Conservation (phyloP, 2,888 invertebrate species). For the Lepidocyrtinus sp. region DNA sequence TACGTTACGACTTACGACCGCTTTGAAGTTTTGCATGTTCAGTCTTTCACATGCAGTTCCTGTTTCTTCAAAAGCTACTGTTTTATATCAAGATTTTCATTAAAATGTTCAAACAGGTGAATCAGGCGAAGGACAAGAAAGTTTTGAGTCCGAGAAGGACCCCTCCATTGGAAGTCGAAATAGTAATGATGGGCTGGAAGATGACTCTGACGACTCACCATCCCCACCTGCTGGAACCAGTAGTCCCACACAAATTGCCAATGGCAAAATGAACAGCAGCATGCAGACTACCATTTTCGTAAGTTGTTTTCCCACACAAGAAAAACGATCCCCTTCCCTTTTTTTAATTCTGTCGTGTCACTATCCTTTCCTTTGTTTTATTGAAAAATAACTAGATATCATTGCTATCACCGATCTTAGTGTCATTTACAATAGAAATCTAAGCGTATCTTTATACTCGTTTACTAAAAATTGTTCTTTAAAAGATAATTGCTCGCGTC, state of each 20-base stretch:
- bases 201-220: slow-evolving; percentile 69
- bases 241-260: slow-evolving; percentile 61
- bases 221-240: slow-evolving; percentile 66
- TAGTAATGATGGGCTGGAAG: slow-evolving; percentile 67
- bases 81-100: too few species aligned
- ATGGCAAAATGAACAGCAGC: slow-evolving; percentile 59
- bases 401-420: too few species aligned
- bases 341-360: background rate
- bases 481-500: background rate
- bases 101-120: slow-evolving; percentile 49
- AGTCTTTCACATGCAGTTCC: too few species aligned
- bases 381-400: too few species aligned
- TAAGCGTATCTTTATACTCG: too few species aligned
- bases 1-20: too few species aligned
- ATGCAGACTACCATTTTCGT: slow-evolving; percentile 63
- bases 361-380: background rate
- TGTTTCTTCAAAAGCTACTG: too few species aligned
- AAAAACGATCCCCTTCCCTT: background rate
- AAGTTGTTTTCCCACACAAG: slow-evolving; percentile 10
- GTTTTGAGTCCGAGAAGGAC: slow-evolving; percentile 67
- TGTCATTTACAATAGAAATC: too few species aligned
- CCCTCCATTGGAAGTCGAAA: slow-evolving; percentile 68
- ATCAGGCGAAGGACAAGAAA: slow-evolving; percentile 64
- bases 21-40: too few species aligned
- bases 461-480: background rate